Percentiles rank a stretch among this genome's conserved stretches.
Conservation (phyloP, 2,888 invertebrate species). For the Mesorhabditis sp. region DNA sequence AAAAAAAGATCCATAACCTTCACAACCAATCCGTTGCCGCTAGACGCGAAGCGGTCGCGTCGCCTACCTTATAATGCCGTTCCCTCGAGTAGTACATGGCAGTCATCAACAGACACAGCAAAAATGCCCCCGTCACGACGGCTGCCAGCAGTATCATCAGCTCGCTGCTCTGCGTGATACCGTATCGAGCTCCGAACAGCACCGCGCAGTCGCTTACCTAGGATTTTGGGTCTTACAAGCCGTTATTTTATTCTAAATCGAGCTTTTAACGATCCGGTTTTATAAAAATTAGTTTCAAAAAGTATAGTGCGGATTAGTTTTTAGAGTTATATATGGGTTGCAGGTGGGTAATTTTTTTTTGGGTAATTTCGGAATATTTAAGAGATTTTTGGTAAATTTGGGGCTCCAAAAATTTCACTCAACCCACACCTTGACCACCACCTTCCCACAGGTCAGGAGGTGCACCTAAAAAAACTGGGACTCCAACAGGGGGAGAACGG, state of each 20-base stretch:
- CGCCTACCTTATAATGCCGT: constrained; percentile 26
- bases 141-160: constrained; percentile 45
- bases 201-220: constrained; percentile 56
- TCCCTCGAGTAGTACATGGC: constrained; percentile 44
- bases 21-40: too few relatives aligned
- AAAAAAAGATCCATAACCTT: too few relatives aligned
- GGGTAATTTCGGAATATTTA: constrained; percentile 9
- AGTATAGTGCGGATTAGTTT: too few relatives aligned
- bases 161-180: constrained; percentile 48
- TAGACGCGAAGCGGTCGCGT: too few relatives aligned
- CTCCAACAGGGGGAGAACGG: background rate
- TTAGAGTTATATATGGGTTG: too few relatives aligned
- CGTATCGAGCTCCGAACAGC: constrained; percentile 53
- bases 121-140: constrained; percentile 36
- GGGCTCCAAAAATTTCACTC: too few relatives aligned
- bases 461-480: background rate
- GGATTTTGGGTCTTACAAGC: background rate
- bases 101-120: constrained; percentile 40
- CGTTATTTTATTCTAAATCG: too few relatives aligned
- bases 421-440: too few relatives aligned
- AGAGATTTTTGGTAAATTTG: background rate
- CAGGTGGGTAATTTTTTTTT: too few relatives aligned
- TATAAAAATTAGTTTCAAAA: too few relatives aligned
- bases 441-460: background rate
- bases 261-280: too few relatives aligned